A percentile compares a stretch with the other conserved stretches of the same genome.
Evolutionary conservation across 2,888 invertebrate species (phyloP).

Genomic region (Bembecia ichneumoniformis): DNA sequence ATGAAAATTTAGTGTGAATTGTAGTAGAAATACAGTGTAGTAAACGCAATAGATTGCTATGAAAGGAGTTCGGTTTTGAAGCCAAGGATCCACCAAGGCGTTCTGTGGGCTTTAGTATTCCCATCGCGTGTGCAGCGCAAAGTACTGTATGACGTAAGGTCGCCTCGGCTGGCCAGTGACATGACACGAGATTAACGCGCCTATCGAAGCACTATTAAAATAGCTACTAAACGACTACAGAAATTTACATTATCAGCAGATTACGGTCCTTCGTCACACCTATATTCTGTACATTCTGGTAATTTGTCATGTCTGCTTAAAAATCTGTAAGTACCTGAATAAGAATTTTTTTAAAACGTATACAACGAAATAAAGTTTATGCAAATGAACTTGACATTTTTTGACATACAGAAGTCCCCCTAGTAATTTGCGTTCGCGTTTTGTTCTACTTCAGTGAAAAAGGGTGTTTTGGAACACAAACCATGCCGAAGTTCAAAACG

Average conservation of each 20-base stretch:
- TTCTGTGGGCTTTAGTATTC: slow-evolving; percentile 65
- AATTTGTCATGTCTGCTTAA: neutral
- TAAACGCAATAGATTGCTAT: slow-evolving; percentile 54
- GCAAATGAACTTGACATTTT: too few species aligned
- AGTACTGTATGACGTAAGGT: slow-evolving; percentile 65
- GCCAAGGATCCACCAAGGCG: slow-evolving; percentile 71
- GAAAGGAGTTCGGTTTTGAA: slow-evolving; percentile 72
- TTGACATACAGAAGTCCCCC: too few species aligned
- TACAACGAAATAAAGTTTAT: too few species aligned
- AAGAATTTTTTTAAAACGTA: neutral
- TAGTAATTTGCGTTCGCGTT: too few species aligned
- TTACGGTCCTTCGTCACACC: too few species aligned
- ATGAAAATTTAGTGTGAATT: slow-evolving; percentile 26
- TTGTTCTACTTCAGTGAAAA: too few species aligned
- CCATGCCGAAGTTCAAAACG: too few species aligned
- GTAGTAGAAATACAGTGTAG: slow-evolving; percentile 40
- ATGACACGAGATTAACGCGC: slow-evolving; percentile 53
- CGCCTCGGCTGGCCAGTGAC: slow-evolving; percentile 58
- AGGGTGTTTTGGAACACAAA: too few species aligned
- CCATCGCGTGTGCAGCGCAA: slow-evolving; percentile 50
- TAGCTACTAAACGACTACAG: neutral
- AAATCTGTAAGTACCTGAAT: neutral
- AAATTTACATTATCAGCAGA: too few species aligned
- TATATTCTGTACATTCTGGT: too few species aligned
- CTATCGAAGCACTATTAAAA: neutral